Evolutionary conservation across 2,888 invertebrate genomes (phyloP), one percentile per base, ranked within the genome.

Genomic region (Myopa testacea): DNA sequence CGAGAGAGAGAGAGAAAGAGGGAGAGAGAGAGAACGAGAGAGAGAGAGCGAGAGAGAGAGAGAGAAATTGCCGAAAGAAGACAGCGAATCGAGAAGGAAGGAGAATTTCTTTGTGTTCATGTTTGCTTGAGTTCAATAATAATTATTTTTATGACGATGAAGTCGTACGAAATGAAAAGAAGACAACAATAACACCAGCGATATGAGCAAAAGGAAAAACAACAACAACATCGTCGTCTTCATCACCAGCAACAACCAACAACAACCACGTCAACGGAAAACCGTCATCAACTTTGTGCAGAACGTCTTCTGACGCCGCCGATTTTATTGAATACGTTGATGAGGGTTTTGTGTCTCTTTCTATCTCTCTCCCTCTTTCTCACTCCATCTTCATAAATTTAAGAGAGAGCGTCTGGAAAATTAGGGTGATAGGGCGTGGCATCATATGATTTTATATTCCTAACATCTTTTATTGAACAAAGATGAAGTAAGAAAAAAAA

Each of bases 111-210:
- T 2, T 65, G 4, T 65, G 65, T 12, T 12, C 34, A 4, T 26
- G 65, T 37, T 34, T 34, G 65, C 26, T 34, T 65, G 37, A 65
- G 65, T 65, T 65, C 65, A 65, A 65, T 65, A 65, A 65, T 65
- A 26, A 38, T 65, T 55, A 55, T 55, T 55, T 8, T n/a, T n/a
- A 55, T 55, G 14, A 34, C 10, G 14, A 65, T 34, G 34, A 65
- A 65, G 65, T 16, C 16, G 38, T 16, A 14, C 16, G 38, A 65
- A 65, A 34, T 37, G 34, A 38, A 12, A 14, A 38, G 14, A 6
- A 65, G 65, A 34, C 65, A 65, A 62, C 45, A 45, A 45, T 10
- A 6, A 45, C 45, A 45, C 3, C 45, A 45, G 10, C 45, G 10
- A 45, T 10, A 45, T 8, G 7, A 45, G 10, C 45, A 45, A 45